phyloP scores from a whole-genome alignment of 2,797 vertebrate genomes.

The Pangasius sanitwongsei region DNA sequence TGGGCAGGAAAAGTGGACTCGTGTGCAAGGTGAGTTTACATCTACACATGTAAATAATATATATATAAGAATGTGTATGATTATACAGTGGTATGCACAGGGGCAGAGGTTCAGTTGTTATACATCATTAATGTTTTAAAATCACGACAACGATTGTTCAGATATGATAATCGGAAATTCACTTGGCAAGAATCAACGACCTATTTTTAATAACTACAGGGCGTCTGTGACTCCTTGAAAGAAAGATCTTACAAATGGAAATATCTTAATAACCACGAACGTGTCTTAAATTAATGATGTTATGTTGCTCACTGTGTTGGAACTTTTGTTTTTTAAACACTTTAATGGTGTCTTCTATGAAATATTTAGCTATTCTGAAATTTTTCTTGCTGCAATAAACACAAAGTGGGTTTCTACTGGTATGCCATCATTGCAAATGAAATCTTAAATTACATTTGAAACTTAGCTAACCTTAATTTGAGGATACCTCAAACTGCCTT shows the following conservation, averaged over 20 bases:
- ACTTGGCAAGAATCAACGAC: not conserved
- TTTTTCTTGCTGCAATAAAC: not conserved
- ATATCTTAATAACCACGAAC: not conserved
- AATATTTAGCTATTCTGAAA: not conserved
- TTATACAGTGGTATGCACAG: not conserved
- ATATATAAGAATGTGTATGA: not conserved
- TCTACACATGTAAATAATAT: not conserved
- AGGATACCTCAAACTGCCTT: not conserved
- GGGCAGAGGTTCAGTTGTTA: not conserved
- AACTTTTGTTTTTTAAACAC: not conserved
- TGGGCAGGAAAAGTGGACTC: constrained; percentile 58
- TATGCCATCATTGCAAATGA: not conserved
- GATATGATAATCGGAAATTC: not conserved
- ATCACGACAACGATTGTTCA: not conserved
- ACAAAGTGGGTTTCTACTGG: no score
- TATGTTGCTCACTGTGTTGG: not conserved
- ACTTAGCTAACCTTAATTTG: no score
- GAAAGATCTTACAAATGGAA: not conserved
- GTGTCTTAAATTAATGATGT: not conserved
- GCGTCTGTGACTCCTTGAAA: not conserved
- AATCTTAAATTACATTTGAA: not conserved
- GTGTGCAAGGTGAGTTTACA: constrained; percentile 41
- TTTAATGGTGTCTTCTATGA: not conserved
- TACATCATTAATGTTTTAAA: not conserved
- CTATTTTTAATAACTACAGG: not conserved